Evolutionary conservation across 2,113 vertebrate genomes (phyloP).

Genomic region (Grus americana): DNA sequence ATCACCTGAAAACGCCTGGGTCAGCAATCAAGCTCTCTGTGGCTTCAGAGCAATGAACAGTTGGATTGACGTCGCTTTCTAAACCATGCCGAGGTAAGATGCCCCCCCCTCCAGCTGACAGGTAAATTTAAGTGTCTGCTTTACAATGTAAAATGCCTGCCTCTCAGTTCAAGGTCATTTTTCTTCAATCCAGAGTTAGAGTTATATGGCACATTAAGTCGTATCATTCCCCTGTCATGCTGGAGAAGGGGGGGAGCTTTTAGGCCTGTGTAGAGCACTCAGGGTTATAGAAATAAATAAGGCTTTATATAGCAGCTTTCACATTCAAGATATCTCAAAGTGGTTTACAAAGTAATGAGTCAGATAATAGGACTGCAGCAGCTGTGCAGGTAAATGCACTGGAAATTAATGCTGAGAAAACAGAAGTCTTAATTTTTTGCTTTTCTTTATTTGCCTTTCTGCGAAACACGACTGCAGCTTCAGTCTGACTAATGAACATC

Average conservation of each 20-base stretch:
- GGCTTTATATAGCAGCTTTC: slow-evolving; percentile 28
- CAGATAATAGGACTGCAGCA: slow-evolving; percentile 25
- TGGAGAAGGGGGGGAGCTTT: slow-evolving; percentile 9
- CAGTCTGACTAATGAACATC: slow-evolving; percentile 3
- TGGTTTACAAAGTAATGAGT: slow-evolving; percentile 47
- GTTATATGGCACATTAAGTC: slow-evolving; percentile 23
- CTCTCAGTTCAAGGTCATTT: slow-evolving; percentile 54
- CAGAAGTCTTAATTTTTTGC: background rate
- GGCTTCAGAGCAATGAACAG: background rate
- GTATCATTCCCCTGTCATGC: background rate
- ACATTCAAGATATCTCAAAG: background rate
- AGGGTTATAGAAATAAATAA: slow-evolving; percentile 3
- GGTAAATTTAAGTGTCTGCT: slow-evolving; percentile 22
- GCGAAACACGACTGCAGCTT: background rate
- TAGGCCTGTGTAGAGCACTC: slow-evolving; percentile 4
- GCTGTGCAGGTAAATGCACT: background rate
- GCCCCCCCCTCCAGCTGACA: background rate
- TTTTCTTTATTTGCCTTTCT: slow-evolving; percentile 16
- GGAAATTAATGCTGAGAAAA: slow-evolving; percentile 27
- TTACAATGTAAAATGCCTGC: background rate
- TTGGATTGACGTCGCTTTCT: background rate
- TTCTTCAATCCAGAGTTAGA: slow-evolving; percentile 1
- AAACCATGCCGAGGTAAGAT: background rate
- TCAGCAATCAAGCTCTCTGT: background rate
- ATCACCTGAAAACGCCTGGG: background rate